Percentiles rank a stretch among this genome's conserved stretches.
Evolutionary conservation across 2,113 vertebrate genomes (phyloP).

Genomic region (Nyctereutes procyonoides): DNA sequence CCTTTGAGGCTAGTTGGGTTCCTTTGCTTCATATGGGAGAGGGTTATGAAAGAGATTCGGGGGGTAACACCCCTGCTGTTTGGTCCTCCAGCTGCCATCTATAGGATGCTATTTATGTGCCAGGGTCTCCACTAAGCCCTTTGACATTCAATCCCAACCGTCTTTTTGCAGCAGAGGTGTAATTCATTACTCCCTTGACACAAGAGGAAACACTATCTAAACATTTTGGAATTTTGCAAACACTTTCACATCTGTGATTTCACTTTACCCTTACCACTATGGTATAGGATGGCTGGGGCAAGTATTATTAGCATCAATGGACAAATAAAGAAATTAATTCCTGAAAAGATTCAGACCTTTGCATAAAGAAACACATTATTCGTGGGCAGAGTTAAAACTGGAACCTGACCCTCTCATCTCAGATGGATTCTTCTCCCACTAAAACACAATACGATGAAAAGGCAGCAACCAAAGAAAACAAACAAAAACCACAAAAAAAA

Average conservation of each 20-base stretch:
- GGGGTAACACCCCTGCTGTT: neutral
- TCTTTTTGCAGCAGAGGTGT: neutral
- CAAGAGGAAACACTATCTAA: neutral
- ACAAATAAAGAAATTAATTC: constrained; percentile 28
- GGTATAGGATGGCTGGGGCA: neutral
- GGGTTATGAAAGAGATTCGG: neutral
- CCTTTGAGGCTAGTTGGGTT: neutral
- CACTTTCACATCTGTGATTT: neutral
- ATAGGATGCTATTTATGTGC: neutral
- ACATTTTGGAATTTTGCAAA: constrained; percentile 7
- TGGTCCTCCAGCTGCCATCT: neutral
- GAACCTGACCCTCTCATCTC: neutral
- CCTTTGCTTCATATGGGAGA: neutral
- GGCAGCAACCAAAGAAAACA: neutral
- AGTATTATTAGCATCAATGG: neutral
- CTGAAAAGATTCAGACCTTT: neutral
- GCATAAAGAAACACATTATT: neutral
- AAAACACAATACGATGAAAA: neutral
- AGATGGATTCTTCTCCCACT: neutral
- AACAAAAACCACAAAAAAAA: neutral
- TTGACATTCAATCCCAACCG: neutral
- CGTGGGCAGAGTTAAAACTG: neutral
- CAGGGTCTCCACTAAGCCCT: neutral
- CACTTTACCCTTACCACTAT: neutral
- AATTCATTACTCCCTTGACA: neutral